Base-by-base conservation (phyloP, 1,140 invertebrate species). In the Drosophila navojoa region DNA sequence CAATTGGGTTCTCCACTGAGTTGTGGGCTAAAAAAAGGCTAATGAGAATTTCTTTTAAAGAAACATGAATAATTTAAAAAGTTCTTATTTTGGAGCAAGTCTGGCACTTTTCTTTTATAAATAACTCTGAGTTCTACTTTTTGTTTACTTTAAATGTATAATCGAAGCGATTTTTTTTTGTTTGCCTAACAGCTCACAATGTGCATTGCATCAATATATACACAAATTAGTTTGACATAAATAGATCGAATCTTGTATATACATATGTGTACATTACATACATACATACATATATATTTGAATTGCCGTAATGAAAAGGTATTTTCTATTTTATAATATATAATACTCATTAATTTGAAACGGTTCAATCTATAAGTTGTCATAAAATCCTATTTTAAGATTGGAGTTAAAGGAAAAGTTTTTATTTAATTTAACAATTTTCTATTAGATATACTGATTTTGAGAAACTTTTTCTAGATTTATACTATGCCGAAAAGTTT, bases 221-320 rank as follows among this genome's bases (percentile, higher is more conserved):
- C 19, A 22, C 19, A 60, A 60, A 72, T 59, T 29, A 9, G 27
- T 32, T 42, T 68, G 63, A 68, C 70, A 68, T 35, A 72, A 54
- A 54, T 25, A 44, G 70, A 57, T 67, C 19, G 22, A 49, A 49
- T 38, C 2, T 11, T 38, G 11, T 38, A 38, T 38, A 38, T 3
- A 11, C 11, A 45, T n/a, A 4, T 45, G n/a, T n/a, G n/a, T n/a
- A n/a, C n/a, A n/a, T n/a, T n/a, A n/a, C n/a, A 44, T 29, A 29
- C 5, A 27, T 50, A 13, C n/a, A 5, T 5, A 50, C 0, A 50
- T 9, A 32, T 32, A 4, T 32, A 7, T 32, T 32, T 6, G 29
- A 22, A 27, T 11, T 27, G 11, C 22, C 10, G 27, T 13, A 32
- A 32, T 32, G 32, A 9, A 32, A 32, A 32, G 2, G 32, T 32